A percentile compares a stretch with the other conserved stretches of the same genome.
Evolutionary conservation across 92 coral and sea anemone species (phyloP).

Genomic region (Palythoa caribaeorum): DNA sequence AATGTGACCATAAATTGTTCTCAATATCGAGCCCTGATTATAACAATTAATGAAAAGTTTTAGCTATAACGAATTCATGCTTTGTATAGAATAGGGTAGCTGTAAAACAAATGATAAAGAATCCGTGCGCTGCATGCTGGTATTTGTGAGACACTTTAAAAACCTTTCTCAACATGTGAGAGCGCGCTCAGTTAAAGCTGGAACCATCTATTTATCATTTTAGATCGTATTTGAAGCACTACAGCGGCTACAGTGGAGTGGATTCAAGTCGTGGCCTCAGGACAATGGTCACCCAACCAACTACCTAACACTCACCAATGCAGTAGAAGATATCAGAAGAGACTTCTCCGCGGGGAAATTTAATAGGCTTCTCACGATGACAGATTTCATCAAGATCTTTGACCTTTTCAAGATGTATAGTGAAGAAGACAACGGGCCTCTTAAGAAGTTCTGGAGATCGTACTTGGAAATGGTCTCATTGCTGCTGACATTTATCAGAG

Average conservation of each 20-base stretch:
- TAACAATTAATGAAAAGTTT: background rate
- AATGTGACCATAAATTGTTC: too few relatives aligned
- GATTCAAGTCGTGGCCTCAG: conserved; percentile 27
- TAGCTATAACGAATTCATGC: conserved; percentile 10
- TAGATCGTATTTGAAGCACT: conserved; percentile 58
- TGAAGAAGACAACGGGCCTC: conserved; percentile 35
- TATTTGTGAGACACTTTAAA: too few relatives aligned
- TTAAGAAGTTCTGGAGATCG: conserved; percentile 35
- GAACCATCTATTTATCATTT: conserved; percentile 2
- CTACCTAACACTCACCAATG: conserved; percentile 40
- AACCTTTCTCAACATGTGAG: too few relatives aligned
- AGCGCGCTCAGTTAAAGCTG: too few relatives aligned
- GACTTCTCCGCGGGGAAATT: conserved; percentile 53
- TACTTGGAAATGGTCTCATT: conserved; percentile 40
- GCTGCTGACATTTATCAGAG: conserved; percentile 29
- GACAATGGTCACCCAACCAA: conserved; percentile 47
- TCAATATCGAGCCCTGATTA: background rate
- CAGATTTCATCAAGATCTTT: conserved; percentile 41
- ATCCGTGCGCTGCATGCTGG: too few relatives aligned
- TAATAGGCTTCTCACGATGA: conserved; percentile 50
- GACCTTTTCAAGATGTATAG: conserved; percentile 34
- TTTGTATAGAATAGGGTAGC: too few relatives aligned
- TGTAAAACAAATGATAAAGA: too few relatives aligned
- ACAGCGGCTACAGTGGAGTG: conserved; percentile 45
- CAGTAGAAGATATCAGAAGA: conserved; percentile 50